These are phyloP conservation scores for Volucella inanis DNA, from an alignment of 2,888 invertebrate genomes.

Conservation along the genomic window DNA sequence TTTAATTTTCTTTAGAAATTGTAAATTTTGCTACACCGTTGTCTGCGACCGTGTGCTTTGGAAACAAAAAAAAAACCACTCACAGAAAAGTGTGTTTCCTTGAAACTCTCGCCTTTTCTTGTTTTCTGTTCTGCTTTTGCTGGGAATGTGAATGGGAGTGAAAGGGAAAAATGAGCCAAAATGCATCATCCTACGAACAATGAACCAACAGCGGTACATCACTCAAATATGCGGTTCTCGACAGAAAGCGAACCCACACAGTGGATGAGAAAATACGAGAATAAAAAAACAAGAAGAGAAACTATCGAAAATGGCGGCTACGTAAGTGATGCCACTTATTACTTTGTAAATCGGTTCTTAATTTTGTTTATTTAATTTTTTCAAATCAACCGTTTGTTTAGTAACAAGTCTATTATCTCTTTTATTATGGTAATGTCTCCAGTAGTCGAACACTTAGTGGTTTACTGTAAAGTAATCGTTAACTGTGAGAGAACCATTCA, in stretches of 20 bases:
- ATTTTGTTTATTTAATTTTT: no score
- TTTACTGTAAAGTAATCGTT: no score
- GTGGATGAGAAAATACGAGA: background rate
- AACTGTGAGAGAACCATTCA: no score
- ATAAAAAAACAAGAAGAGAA: no score
- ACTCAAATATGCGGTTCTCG: slow-evolving; percentile 47
- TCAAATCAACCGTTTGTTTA: no score
- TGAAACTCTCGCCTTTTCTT: slow-evolving; percentile 65
- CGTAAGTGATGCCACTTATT: slow-evolving; percentile 29
- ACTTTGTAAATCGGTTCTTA: no score
- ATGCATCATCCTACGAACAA: slow-evolving; percentile 62
- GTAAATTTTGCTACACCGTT: slow-evolving; percentile 25
- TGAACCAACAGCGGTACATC: slow-evolving; percentile 57
- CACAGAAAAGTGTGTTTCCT: slow-evolving; percentile 64
- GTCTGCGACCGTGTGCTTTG: slow-evolving; percentile 63
- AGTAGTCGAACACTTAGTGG: no score
- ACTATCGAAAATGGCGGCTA: slow-evolving; percentile 12
- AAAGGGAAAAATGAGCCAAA: slow-evolving; percentile 68
- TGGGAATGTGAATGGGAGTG: slow-evolving; percentile 66
- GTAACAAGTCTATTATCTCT: no score
- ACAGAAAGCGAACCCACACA: slow-evolving; percentile 58
- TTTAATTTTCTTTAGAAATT: slow-evolving; percentile 22
- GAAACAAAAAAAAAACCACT: slow-evolving; percentile 63
- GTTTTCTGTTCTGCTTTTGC: slow-evolving; percentile 65
- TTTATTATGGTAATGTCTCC: no score